phyloP scores from a whole-genome alignment of 2,797 vertebrate genomes.

The Mormyrops boulengeri region DNA sequence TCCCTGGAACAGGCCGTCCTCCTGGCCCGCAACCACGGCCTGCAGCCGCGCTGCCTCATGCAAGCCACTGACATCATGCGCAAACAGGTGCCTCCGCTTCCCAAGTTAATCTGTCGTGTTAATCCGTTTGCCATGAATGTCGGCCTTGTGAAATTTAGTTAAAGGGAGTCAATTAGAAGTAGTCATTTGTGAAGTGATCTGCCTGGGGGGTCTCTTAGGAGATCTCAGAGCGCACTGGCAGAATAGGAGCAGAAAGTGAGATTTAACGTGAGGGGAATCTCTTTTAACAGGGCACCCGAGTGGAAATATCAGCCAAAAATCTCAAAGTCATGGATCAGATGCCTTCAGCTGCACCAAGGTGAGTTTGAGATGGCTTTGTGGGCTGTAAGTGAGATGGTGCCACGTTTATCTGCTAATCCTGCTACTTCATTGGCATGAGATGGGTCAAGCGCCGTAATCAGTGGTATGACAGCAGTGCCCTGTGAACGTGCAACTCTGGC shows the following conservation, averaged over 20 bases:
- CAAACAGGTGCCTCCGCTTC: constrained; percentile 74
- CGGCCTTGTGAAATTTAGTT: not conserved
- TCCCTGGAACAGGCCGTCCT: constrained; percentile 90
- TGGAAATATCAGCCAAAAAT: constrained; percentile 96
- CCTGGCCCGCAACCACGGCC: constrained; percentile 84
- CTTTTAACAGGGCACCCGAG: constrained; percentile 78
- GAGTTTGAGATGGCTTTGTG: constrained; percentile 31
- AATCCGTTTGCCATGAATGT: not conserved
- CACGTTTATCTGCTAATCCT: not conserved
- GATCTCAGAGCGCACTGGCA: not conserved
- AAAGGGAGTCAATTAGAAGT: not conserved
- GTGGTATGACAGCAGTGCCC: not conserved
- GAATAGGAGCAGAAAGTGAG: not conserved
- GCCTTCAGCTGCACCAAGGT: constrained; percentile 87
- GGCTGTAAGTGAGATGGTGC: not conserved
- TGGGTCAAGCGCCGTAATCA: not conserved
- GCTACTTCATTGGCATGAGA: not conserved
- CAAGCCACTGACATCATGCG: constrained; percentile 97
- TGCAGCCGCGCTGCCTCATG: constrained; percentile 93
- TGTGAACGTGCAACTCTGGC: not conserved
- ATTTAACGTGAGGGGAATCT: not conserved
- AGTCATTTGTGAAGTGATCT: constrained; percentile 11
- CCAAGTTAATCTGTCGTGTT: not conserved
- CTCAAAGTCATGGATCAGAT: constrained; percentile 95
- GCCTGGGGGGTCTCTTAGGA: not conserved